A percentile compares a stretch with the other conserved stretches of the same genome.
Evolutionary conservation across 2,888 invertebrate genomes (phyloP).

Genomic region (Altica lythri): DNA sequence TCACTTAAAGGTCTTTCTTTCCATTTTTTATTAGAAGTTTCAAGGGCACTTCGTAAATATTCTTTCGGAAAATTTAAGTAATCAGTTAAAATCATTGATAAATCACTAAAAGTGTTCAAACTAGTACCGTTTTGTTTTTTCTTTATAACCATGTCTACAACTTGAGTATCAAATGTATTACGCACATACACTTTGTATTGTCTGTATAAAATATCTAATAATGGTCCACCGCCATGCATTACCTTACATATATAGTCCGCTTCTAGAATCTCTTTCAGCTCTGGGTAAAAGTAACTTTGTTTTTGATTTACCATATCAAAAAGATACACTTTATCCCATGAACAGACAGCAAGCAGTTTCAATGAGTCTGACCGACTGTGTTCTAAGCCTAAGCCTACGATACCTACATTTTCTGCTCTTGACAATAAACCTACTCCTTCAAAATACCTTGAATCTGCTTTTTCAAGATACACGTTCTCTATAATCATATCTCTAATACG

Average conservation of each 20-base stretch:
- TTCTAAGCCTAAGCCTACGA: conserved; percentile 36
- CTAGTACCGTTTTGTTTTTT: conserved; percentile 36
- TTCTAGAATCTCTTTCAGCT: conserved; percentile 40
- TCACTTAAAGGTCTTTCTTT: conserved; percentile 36
- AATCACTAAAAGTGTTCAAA: conserved; percentile 24
- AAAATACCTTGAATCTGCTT: conserved; percentile 38
- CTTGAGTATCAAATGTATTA: conserved; percentile 40
- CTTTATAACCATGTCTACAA: conserved; percentile 39
- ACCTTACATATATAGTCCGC: conserved; percentile 39
- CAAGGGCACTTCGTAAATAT: conserved; percentile 33
- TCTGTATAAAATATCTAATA: conserved; percentile 38
- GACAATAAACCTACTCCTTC: conserved; percentile 35
- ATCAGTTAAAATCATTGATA: conserved; percentile 38
- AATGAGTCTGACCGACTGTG: conserved; percentile 25
- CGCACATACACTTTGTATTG: conserved; percentile 35
- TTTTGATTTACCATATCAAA: conserved; percentile 37
- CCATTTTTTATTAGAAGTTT: conserved; percentile 34
- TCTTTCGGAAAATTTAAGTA: conserved; percentile 38
- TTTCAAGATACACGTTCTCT: conserved; percentile 35
- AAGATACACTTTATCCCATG: conserved; percentile 40
- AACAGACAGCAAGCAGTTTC: conserved; percentile 34
- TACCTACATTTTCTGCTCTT: conserved; percentile 38
- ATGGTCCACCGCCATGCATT: conserved; percentile 38
- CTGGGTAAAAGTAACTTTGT: conserved; percentile 35
- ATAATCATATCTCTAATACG: conserved; percentile 36